These are phyloP conservation scores for Nasua narica DNA, from an alignment of 2,797 vertebrate genomes.

Conservation along the genomic window DNA sequence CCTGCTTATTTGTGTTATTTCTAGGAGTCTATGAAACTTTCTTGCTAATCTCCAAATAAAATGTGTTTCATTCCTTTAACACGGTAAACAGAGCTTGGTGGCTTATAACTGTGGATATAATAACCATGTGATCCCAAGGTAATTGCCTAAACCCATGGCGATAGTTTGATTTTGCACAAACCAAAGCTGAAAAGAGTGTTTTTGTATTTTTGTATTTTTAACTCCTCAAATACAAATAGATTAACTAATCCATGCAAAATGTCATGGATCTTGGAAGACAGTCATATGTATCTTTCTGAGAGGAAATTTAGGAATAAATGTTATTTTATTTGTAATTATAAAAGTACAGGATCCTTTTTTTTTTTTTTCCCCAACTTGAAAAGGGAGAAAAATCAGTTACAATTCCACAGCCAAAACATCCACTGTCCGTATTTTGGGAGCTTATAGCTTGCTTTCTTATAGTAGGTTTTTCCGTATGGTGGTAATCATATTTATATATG, in stretches of 20 bases:
- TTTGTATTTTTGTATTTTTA: no score
- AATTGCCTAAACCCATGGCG: background rate
- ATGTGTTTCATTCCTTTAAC: background rate
- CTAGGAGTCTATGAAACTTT: background rate
- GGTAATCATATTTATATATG: background rate
- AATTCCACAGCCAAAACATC: background rate
- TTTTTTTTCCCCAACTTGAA: background rate
- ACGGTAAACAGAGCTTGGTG: background rate
- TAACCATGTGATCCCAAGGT: background rate
- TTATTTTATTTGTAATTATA: background rate
- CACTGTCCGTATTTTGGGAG: background rate
- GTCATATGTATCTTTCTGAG: background rate
- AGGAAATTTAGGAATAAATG: constrained; percentile 18
- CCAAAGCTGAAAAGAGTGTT: background rate
- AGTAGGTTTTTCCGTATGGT: background rate
- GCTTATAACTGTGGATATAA: background rate
- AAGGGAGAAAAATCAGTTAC: background rate
- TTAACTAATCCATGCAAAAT: background rate
- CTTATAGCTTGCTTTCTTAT: background rate
- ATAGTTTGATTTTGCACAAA: background rate
- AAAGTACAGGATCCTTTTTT: background rate
- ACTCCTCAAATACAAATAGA: background rate
- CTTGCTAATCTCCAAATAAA: constrained; percentile 43
- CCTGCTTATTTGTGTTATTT: background rate
- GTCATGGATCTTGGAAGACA: background rate